Percentiles rank a stretch among this genome's conserved stretches.
phyloP scores from a whole-genome alignment of 2,797 vertebrate species.

The Phoebastria nigripes region DNA sequence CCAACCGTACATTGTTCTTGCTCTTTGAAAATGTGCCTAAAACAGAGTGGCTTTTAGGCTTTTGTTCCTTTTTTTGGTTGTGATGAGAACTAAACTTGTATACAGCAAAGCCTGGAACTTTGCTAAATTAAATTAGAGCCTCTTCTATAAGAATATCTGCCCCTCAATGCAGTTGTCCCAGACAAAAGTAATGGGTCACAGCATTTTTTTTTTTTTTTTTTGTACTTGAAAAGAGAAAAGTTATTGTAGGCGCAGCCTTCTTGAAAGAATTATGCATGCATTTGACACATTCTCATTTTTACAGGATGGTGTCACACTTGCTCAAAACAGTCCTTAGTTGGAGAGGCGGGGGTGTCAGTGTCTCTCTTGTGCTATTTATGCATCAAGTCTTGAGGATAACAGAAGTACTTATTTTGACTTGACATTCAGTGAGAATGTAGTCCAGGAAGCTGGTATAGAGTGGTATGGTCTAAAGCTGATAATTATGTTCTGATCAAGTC shows the following conservation, averaged over 20 bases:
- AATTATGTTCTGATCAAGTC: background rate
- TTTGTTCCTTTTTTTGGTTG: background rate
- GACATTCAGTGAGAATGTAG: background rate
- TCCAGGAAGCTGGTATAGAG: background rate
- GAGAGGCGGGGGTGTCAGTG: background rate
- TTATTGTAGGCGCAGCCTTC: background rate
- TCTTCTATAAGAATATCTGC: background rate
- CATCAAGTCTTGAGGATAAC: background rate
- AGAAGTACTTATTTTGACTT: background rate
- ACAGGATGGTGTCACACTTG: background rate
- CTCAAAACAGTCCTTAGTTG: background rate
- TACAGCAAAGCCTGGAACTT: background rate
- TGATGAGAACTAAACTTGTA: background rate
- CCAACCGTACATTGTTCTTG: background rate
- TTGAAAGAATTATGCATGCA: background rate
- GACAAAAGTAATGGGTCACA: background rate
- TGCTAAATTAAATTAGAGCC: background rate
- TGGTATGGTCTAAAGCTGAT: background rate
- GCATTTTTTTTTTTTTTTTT: background rate
- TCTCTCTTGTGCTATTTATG: background rate
- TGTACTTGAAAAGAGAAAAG: background rate
- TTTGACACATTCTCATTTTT: constrained; percentile 33
- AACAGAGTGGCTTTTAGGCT: background rate
- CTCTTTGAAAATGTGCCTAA: background rate
- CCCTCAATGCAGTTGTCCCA: background rate